Percentiles rank a stretch among this genome's conserved stretches.
phyloP scores from a whole-genome alignment of 1,140 invertebrate genomes.

The Sarcophaga peregrina region DNA sequence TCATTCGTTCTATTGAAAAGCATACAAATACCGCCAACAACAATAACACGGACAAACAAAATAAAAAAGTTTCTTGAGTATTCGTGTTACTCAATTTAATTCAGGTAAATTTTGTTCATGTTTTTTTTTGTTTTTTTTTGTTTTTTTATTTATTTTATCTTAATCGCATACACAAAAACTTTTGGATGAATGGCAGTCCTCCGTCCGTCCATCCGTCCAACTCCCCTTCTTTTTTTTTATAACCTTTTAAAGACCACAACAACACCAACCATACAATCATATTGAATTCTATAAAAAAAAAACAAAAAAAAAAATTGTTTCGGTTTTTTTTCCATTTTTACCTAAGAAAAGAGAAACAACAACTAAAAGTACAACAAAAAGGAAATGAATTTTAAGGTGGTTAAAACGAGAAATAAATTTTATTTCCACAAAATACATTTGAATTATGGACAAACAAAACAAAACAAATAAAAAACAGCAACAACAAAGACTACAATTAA shows the following conservation, averaged over 20 bases:
- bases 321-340: too few species aligned
- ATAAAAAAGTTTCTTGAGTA: constrained; percentile 55
- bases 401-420: neutral
- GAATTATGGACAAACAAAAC: too few species aligned
- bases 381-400: constrained; percentile 33
- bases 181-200: neutral
- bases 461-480: too few species aligned
- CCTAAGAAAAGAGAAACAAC: too few species aligned
- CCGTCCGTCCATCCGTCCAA: neutral
- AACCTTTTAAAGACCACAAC: neutral
- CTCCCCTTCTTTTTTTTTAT: neutral
- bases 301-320: too few species aligned
- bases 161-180: constrained; percentile 11
- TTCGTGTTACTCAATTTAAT: constrained; percentile 65
- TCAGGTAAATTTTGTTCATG: constrained; percentile 54
- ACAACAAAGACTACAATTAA: too few species aligned
- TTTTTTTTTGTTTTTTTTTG: too few species aligned
- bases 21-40: neutral
- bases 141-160: constrained; percentile 25
- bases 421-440: too few species aligned
- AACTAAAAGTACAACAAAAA: neutral
- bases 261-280: neutral
- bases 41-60: neutral
- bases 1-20: neutral
- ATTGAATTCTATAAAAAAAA: neutral